A percentile compares a stretch with the other conserved stretches of the same genome.
These are phyloP conservation scores for Ispidina picta DNA, from an alignment of 2,797 vertebrate genomes.

Conservation along the genomic window DNA sequence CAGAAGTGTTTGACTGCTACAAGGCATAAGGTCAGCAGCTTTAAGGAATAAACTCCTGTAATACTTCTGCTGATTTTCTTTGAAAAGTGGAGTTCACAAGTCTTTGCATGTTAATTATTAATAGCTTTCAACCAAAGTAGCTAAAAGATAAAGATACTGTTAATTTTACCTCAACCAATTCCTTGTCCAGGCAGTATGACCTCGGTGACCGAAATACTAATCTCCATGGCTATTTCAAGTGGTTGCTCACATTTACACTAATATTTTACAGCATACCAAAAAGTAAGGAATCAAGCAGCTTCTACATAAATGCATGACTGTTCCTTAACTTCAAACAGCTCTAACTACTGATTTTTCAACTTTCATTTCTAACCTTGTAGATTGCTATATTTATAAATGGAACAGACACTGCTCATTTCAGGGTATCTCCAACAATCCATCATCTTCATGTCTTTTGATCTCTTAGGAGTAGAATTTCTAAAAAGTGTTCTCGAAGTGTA, in stretches of 20 bases:
- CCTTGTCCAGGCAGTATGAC: neutral
- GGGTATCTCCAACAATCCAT: conserved; percentile 48
- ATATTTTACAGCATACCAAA: neutral
- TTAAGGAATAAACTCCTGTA: neutral
- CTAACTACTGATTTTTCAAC: neutral
- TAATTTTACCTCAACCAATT: neutral
- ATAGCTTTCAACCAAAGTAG: neutral
- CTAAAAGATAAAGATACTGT: neutral
- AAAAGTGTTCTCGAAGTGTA: neutral
- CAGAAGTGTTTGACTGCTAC: conserved; percentile 2
- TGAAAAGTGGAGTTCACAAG: neutral
- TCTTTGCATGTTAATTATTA: neutral
- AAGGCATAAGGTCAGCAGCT: conserved; percentile 5
- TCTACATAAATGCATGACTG: neutral
- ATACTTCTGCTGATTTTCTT: neutral
- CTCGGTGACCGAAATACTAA: neutral
- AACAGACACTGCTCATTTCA: conserved; percentile 41
- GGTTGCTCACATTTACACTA: neutral
- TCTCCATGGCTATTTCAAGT: neutral
- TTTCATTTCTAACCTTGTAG: conserved; percentile 17
- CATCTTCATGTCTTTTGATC: conserved; percentile 33
- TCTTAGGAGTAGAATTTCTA: conserved; percentile 28
- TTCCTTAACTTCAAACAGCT: neutral
- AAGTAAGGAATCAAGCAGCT: neutral
- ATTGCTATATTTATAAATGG: conserved; percentile 22